Evolutionary conservation across 2,797 vertebrate species (phyloP).

Genomic region (Poeciliopsis presidionis): DNA sequence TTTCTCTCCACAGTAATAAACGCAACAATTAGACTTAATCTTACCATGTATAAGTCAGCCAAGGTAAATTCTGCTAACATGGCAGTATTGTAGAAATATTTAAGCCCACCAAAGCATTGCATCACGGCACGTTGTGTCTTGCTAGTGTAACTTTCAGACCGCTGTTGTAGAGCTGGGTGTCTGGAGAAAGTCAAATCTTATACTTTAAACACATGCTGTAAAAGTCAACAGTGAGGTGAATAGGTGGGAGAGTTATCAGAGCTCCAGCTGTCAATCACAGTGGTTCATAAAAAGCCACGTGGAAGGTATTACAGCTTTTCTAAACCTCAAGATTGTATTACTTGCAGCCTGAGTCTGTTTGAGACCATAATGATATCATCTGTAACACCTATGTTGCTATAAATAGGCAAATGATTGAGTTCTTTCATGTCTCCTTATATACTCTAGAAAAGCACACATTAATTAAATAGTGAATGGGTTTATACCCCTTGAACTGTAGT

Average conservation of each 20-base stretch:
- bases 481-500: neutral
- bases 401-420: neutral
- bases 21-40: neutral
- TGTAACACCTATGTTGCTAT: neutral
- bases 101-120: neutral
- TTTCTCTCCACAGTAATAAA: neutral
- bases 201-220: constrained; percentile 16
- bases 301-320: constrained; percentile 4
- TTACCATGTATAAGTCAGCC: neutral
- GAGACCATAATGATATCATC: neutral
- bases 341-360: neutral
- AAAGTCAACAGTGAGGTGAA: constrained; percentile 6
- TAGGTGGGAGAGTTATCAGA: neutral
- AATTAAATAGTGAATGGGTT: neutral
- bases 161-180: neutral
- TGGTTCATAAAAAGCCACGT: constrained; percentile 3
- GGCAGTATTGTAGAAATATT: neutral
- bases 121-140: neutral
- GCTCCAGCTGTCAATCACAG: constrained; percentile 17
- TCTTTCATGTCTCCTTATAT: neutral
- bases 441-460: neutral
- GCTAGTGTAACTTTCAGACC: neutral
- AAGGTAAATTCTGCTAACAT: neutral
- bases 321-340: constrained; percentile 18
- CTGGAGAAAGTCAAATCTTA: constrained; percentile 14